Conservation (phyloP, 2,797 vertebrate genomes). For the Avahi laniger region DNA sequence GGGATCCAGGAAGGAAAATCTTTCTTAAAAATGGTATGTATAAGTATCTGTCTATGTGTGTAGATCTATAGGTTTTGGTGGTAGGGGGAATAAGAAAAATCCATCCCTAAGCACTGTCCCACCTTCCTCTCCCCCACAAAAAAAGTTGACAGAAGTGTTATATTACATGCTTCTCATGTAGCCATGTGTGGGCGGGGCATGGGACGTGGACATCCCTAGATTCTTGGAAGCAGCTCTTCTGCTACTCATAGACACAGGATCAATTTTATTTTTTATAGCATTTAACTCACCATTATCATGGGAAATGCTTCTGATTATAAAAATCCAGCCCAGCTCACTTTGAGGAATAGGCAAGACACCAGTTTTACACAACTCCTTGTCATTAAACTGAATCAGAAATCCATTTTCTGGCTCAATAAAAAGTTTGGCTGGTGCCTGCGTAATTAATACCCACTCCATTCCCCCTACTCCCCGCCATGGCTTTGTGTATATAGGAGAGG, state of each 20-base stretch:
- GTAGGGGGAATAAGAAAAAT: not conserved
- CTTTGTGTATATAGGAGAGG: not conserved
- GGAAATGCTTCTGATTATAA: not conserved
- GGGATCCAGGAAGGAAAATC: not conserved
- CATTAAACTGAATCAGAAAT: not conserved
- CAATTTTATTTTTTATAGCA: not conserved
- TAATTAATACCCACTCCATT: not conserved
- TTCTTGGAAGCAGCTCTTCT: not conserved
- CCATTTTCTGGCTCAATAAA: not conserved
- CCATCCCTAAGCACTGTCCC: not conserved
- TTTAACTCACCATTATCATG: not conserved
- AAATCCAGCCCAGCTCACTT: not conserved
- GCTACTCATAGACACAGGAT: not conserved
- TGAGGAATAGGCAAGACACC: not conserved
- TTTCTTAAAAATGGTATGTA: not conserved
- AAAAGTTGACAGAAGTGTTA: not conserved
- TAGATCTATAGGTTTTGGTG: not conserved
- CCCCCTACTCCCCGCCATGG: accelerated
- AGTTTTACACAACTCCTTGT: not conserved
- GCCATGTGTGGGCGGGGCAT: not conserved
- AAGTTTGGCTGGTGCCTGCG: not conserved
- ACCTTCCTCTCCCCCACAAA: too few species aligned
- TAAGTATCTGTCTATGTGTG: not conserved
- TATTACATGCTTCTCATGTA: not conserved
- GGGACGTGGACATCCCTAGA: not conserved